phyloP scores from a whole-genome alignment of 2,797 vertebrate genomes.

The Girardinus metallicus region DNA sequence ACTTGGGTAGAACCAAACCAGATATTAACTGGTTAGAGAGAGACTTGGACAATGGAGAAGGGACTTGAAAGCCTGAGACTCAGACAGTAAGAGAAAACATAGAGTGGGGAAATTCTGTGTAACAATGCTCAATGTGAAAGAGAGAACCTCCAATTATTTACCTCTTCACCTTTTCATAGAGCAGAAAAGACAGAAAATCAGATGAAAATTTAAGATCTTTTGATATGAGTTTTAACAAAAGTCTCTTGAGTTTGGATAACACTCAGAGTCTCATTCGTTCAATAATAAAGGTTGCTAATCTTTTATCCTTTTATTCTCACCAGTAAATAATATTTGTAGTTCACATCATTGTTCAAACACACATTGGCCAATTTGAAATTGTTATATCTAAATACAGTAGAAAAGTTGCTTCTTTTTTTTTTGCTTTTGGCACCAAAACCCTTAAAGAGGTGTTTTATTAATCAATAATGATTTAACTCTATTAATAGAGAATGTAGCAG shows the following conservation, averaged over 20 bases:
- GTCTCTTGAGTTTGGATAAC: neutral
- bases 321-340: neutral
- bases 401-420: neutral
- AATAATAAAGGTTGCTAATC: neutral
- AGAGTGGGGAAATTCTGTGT: neutral
- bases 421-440: neutral
- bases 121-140: neutral
- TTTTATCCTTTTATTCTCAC: neutral
- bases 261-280: neutral
- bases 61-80: neutral
- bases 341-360: neutral
- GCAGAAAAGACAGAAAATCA: neutral
- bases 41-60: no score
- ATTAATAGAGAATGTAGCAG: slow-evolving; percentile 1
- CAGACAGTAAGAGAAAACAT: neutral
- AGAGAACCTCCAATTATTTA: neutral
- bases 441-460: slow-evolving; percentile 17
- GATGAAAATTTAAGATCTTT: neutral
- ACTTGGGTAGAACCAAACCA: no score
- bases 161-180: neutral
- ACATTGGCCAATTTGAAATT: neutral
- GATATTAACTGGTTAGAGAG: no score
- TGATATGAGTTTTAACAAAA: neutral
- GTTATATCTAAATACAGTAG: neutral
- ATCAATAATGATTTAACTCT: slow-evolving; percentile 5